Evolutionary conservation across 2,888 invertebrate genomes (phyloP), one percentile per base, ranked within the genome.

Genomic region (Lasioglossum figueresi): DNA sequence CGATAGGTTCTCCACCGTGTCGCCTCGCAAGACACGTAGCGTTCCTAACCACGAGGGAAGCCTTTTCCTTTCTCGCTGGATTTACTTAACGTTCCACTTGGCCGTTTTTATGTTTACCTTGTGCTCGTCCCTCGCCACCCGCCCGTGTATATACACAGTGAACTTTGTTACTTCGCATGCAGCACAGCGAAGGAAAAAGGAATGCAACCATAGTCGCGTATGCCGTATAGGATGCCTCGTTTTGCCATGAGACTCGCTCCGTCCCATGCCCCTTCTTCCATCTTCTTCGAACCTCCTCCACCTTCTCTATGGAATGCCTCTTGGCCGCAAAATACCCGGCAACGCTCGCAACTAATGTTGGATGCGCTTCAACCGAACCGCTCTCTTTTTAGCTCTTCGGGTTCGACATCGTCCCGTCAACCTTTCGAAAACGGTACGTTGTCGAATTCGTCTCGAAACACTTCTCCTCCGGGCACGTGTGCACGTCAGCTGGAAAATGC

Each of bases 61-160:
- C 86, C 88, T 88, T 88, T 81, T 68, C 82, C 75, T 85, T 82
- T 80, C 85, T 76, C 78, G 68, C 72, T 75, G 79, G 79, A 86
- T 88, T 88, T 83, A 85, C 88, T 85, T 85, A 85, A 79, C 85
- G 88, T 85, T 85, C 85, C 85, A 83, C 83, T 83, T 87, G 43
- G 73, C 63, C 83, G 76, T 88, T 88, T 88, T 87, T 80, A 79
- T 82, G 81, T 88, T 88, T 85, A 87, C 81, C 77, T 79, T 81
- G 56, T 68, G 80, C 79, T 85, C 76, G 76, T 80, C 76, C 56
- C 82, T 82, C 37, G 63, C 79, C 79, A 82, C 70, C 79, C 82
- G 79, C 76, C 63, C 40, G 31, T 23, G 43, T 71, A 40, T 37
- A 45, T 37, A 43, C 63, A 75, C 40, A 27, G 14, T 19, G 76